Conservation (phyloP, 2,797 vertebrate genomes). For the Cryptoblepharus egeriae region DNA sequence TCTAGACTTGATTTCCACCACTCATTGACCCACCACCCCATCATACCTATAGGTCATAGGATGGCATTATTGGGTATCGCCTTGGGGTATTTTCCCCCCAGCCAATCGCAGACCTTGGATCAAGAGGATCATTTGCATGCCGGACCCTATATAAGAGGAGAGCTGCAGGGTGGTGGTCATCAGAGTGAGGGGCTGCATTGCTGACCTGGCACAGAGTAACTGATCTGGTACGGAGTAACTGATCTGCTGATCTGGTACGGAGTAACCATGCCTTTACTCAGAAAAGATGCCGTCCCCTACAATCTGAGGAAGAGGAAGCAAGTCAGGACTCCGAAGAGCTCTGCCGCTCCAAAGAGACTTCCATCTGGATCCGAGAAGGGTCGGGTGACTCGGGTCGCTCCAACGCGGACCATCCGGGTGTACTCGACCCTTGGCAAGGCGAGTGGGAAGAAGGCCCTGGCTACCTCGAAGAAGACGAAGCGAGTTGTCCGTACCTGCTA, state of each 20-base stretch:
- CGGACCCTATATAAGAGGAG: background rate
- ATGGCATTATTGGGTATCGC: background rate
- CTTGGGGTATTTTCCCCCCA: background rate
- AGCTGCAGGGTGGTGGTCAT: accelerated
- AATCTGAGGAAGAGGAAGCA: background rate
- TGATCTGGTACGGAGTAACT: no score
- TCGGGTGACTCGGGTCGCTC: no score
- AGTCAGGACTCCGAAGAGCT: no score
- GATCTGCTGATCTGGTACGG: no score
- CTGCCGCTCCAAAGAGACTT: background rate
- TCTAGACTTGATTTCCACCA: no score
- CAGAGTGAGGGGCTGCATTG: background rate
- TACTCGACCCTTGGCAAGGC: background rate
- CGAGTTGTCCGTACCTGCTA: background rate
- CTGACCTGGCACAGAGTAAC: background rate
- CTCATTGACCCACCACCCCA: background rate
- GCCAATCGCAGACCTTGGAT: background rate
- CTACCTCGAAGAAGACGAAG: no score
- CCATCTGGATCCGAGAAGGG: background rate
- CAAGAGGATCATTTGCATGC: background rate
- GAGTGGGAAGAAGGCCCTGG: no score
- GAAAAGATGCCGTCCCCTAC: background rate
- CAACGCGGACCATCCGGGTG: background rate
- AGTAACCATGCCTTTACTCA: background rate
- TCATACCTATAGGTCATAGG: background rate